Base-by-base conservation (phyloP, 1,140 invertebrate species). In the Tetranychus cinnabarinus region DNA sequence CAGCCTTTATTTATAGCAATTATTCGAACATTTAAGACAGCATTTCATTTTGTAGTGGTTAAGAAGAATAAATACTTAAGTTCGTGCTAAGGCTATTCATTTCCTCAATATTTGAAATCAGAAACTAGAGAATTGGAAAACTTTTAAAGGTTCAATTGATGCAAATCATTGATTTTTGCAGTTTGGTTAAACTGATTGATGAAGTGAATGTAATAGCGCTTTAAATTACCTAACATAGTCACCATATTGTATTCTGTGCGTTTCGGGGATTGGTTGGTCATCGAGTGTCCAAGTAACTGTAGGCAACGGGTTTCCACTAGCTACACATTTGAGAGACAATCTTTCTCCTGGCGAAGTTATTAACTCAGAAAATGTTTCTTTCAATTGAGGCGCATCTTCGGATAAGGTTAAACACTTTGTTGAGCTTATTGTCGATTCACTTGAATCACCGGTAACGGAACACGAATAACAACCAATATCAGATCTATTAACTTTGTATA, bases 281-380 rank as follows among this genome's bases (percentile, higher is more conserved):
- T 95, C 90, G 10, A 96, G 76, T 72, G 85, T 83, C 91, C 91
- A 97, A 4, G 81, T 83, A 61, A 97, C 88, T 75, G 88, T 85
- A 56, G 91, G 91, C 15, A 86, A 86, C 8, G 91, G 91, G 72
- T 91, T 95, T 56, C 88, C 88, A 23, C 83, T 82, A 1, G 85
- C 85, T 8, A 81, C 77, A 72, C 85, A 88, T 58, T 61, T 63
- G 15, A 60, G 47, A 7, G 59, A 60, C 48, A 60, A 7, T 58
- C n/a, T 23, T 15, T 58, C 57, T 3, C 39, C 37, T n/a, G 37
- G 57, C 5, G 36, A 39, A 2, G 15, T 15, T 2, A 58, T 12
- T 15, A 3, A 8, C 39, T 58, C 34, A 2, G 15, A 6, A 58
- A 58, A 58, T 3, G 33, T 12, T 45, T 58, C 42, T 33, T 46